Conservation (phyloP, 2,113 vertebrate genomes). For the Sinosuthora webbiana region DNA sequence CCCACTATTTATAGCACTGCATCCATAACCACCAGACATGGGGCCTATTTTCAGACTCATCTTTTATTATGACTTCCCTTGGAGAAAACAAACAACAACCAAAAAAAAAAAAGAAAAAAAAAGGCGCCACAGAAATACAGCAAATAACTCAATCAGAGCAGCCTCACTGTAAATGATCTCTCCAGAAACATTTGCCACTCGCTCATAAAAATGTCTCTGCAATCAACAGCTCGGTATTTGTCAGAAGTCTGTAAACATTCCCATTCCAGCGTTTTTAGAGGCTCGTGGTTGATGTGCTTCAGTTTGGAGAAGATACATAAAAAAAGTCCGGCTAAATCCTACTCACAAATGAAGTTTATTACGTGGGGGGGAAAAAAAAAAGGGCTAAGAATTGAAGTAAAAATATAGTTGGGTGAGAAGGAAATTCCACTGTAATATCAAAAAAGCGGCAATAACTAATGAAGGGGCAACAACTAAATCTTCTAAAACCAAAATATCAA, state of each 20-base stretch:
- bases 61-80: neutral
- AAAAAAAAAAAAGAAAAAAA: neutral
- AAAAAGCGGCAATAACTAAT: neutral
- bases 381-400: neutral
- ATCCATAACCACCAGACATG: neutral
- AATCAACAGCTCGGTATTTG: neutral
- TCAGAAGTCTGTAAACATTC: neutral
- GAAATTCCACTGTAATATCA: neutral
- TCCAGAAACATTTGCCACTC: neutral
- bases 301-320: neutral
- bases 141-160: neutral
- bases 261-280: neutral
- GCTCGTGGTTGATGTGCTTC: neutral
- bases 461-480: neutral
- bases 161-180: neutral
- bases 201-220: neutral
- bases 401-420: neutral
- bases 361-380: neutral
- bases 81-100: neutral
- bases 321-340: neutral
- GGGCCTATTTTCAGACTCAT: slow-evolving; percentile 6
- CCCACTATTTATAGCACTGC: neutral
- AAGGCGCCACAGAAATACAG: neutral
- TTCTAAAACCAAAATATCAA: neutral
- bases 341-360: neutral